Evolutionary conservation across 2,113 vertebrate species (phyloP).

Genomic region (Apodemus speciosus): DNA sequence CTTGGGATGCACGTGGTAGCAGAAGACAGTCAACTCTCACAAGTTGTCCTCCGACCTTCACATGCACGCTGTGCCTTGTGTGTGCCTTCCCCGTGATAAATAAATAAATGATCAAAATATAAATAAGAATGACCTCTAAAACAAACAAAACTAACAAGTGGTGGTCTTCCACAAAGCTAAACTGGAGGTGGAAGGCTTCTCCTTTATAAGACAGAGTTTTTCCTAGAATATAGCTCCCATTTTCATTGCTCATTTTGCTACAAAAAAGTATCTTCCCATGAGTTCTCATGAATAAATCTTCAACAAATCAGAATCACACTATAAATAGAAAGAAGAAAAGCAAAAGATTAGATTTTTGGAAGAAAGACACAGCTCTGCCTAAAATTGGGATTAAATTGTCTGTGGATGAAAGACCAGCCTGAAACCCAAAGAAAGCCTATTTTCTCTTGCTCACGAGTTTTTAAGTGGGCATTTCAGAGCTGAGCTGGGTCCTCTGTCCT

Average conservation of each 20-base stretch:
- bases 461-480: not conserved
- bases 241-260: not conserved
- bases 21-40: not conserved
- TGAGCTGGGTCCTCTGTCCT: not conserved
- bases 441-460: not conserved
- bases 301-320: not conserved
- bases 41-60: not conserved
- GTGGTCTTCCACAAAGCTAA: not conserved
- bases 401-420: not conserved
- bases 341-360: constrained; percentile 12
- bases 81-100: not conserved
- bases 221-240: not conserved
- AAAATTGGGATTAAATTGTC: not conserved
- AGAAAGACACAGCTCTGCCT: not conserved
- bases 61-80: not conserved
- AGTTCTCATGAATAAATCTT: constrained; percentile 23
- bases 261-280: not conserved
- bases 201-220: not conserved
- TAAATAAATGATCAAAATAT: not conserved
- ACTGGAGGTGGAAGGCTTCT: not conserved
- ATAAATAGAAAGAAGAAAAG: not conserved
- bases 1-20: not conserved
- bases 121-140: not conserved
- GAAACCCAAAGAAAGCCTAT: not conserved
- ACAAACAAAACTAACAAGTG: not conserved